Percentiles rank a stretch among this genome's conserved stretches.
Conservation (phyloP, 2,797 vertebrate species). For the Eospalax fontanierii region DNA sequence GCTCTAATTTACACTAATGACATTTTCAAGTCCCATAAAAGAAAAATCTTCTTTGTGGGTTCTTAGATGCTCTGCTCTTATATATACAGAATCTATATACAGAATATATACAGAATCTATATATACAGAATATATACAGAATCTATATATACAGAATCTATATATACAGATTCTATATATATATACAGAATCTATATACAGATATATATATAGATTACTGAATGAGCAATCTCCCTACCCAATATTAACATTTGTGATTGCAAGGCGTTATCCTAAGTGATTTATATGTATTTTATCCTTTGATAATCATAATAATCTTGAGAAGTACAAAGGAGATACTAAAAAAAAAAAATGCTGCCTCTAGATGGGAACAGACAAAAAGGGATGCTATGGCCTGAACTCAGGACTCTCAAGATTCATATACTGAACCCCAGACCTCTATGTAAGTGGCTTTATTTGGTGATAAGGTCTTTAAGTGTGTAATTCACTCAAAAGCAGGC, state of each 20-base stretch:
- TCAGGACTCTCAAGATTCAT: background rate
- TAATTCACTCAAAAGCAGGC: background rate
- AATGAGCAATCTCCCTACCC: background rate
- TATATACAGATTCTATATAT: too few species aligned
- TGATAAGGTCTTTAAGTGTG: background rate
- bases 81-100: too few species aligned
- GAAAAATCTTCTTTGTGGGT: background rate
- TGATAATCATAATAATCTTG: background rate
- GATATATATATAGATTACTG: background rate
- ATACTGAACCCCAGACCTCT: background rate
- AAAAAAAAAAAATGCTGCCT: background rate
- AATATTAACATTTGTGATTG: background rate
- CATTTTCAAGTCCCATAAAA: background rate
- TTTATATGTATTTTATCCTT: background rate
- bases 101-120: too few species aligned
- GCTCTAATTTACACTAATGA: slow-evolving; percentile 33
- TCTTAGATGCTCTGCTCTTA: background rate
- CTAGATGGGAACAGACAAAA: background rate
- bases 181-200: too few species aligned
- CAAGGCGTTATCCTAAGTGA: background rate
- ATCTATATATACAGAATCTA: too few species aligned
- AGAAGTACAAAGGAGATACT: background rate
- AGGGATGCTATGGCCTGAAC: background rate
- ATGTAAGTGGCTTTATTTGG: background rate
- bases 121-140: background rate